Conservation (phyloP, 2,113 vertebrate species). For the Chaetodon auriga region DNA sequence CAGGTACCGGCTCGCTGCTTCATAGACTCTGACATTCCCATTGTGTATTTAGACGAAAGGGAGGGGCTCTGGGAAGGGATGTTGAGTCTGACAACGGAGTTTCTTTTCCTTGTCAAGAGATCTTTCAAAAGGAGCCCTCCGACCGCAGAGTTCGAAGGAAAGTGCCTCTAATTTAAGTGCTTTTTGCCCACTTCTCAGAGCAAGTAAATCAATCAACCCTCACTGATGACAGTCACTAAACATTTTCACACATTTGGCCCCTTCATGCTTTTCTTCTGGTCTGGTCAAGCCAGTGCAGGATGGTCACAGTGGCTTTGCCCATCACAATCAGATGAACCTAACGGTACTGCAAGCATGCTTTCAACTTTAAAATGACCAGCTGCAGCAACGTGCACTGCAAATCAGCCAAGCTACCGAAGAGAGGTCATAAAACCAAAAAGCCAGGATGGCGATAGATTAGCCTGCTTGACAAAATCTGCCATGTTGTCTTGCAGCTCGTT, state of each 20-base stretch:
- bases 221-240: neutral
- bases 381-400: too few species aligned
- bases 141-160: conserved; percentile 63
- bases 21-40: conserved; percentile 76
- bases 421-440: too few species aligned
- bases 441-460: too few species aligned
- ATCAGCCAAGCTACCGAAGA: too few species aligned
- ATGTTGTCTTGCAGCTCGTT: too few species aligned
- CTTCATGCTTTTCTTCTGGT: neutral
- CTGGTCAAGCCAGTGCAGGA: too few species aligned
- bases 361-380: too few species aligned
- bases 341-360: too few species aligned
- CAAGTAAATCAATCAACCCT: conserved; percentile 2
- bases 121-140: conserved; percentile 68
- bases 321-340: too few species aligned
- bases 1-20: conserved; percentile 78
- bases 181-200: conserved; percentile 22
- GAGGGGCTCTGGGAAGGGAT: conserved; percentile 42
- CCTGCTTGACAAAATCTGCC: too few species aligned
- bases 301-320: too few species aligned
- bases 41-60: conserved; percentile 72
- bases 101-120: conserved; percentile 68
- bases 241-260: neutral
- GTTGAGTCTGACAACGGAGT: conserved; percentile 68
- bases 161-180: conserved; percentile 66